Conservation (phyloP, 2,888 invertebrate genomes). For the Odontocolon sp. region DNA sequence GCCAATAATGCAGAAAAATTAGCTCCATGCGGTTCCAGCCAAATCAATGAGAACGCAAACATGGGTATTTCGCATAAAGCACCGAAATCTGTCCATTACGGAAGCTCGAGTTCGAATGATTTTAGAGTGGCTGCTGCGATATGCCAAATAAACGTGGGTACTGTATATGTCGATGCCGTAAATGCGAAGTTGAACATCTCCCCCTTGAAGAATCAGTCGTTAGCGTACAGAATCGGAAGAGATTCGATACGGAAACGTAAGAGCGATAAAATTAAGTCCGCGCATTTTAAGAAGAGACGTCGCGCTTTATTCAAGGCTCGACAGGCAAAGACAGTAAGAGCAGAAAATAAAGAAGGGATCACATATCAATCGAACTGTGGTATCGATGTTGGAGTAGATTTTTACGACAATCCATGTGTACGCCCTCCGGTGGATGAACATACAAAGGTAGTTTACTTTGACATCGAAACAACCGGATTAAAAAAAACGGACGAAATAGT, state of each 20-base stretch:
- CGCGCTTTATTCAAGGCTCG: not conserved
- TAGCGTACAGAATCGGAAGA: not conserved
- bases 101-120: constrained; percentile 33
- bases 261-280: not conserved
- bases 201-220: not conserved
- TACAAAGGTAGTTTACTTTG: constrained; percentile 5
- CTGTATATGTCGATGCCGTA: not conserved
- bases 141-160: constrained; percentile 26
- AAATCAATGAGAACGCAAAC: constrained; percentile 47
- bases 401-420: not conserved
- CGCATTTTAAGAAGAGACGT: constrained; percentile 16
- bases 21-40: constrained; percentile 48
- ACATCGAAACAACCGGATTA: constrained; percentile 39
- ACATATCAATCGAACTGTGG: constrained; percentile 7
- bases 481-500: constrained; percentile 22
- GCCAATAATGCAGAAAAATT: constrained; percentile 37
- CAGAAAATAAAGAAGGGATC: constrained; percentile 8
- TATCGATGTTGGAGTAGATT: not conserved
- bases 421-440: not conserved
- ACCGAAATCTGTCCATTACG: constrained; percentile 36
- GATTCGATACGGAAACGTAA: not conserved
- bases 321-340: not conserved
- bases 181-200: not conserved
- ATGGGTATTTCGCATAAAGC: constrained; percentile 23
- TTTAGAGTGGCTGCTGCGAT: constrained; percentile 46